Conservation (phyloP, 2,888 invertebrate genomes). For the Serrognathus titanus region DNA sequence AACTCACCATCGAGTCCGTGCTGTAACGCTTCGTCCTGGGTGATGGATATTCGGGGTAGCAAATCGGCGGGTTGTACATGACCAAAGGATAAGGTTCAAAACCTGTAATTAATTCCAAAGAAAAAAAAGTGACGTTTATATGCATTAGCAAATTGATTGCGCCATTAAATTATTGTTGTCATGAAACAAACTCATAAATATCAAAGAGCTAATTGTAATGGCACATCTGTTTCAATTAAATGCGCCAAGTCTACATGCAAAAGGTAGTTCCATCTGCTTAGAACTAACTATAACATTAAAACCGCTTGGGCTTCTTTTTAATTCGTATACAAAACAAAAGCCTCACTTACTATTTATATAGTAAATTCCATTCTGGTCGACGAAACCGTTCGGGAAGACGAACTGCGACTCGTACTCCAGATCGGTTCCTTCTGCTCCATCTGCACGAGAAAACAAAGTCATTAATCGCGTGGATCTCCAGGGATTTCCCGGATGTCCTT, state of each 20-base stretch:
- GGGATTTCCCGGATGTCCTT: neutral
- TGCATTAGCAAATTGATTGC: neutral
- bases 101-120: conserved; percentile 32
- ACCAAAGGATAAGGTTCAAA: conserved; percentile 47
- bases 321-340: neutral
- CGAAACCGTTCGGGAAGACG: conserved; percentile 50
- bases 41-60: conserved; percentile 39
- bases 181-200: neutral
- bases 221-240: neutral
- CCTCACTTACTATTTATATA: conserved; percentile 51
- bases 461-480: neutral
- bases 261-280: neutral
- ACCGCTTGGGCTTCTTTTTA: neutral
- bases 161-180: neutral
- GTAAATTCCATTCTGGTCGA: conserved; percentile 52
- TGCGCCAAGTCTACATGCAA: neutral
- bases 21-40: conserved; percentile 43
- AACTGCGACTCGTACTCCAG: conserved; percentile 49
- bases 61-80: conserved; percentile 45
- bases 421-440: conserved; percentile 40
- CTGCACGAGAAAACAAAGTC: conserved; percentile 27
- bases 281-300: neutral
- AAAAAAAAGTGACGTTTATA: neutral
- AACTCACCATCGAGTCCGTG: conserved; percentile 47
- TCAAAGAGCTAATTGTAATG: neutral